Base-by-base conservation (phyloP, 2,888 invertebrate genomes). In the Catocala sponsa region DNA sequence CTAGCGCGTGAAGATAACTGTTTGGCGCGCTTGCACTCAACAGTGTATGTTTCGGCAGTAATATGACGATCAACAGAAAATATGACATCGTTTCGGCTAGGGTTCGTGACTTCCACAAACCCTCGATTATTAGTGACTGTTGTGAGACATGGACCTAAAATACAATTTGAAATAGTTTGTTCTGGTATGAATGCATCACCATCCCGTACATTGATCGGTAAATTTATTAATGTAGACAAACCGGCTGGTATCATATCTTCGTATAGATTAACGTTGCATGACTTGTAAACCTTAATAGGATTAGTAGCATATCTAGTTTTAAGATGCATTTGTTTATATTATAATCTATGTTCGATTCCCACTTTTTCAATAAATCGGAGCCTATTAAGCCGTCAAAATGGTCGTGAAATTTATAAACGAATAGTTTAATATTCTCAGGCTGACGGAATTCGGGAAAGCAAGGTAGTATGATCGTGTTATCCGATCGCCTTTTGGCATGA, bases 161-260 rank as follows among this genome's bases (percentile, higher is more conserved):
- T 9, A 35, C 61, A 61, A 44, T 55, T 61, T n/a, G 51, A 61
- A 11, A 61, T 52, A 10, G 5, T 43, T 55, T 61, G 61, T 32
- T 47, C 42, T 0, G 15, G 35, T 2, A 74, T 53, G 15, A 61
- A 55, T n/a, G 56, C 70, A 10, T 74, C 72, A 10, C 74, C 73
- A 35, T 73, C 62, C 5, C 7, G 38, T 0, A 46, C 38, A 43
- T 75, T 67, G 25, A 74, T 68, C 0, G 73, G n/a, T n/a, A 75
- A 10, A 49, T 48, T 62, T 7, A 74, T 49, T 51, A 72, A 58
- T 52, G 68, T 74, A n/a, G 72, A 67, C 4, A 63, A 58, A 38
- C 59, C 7, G 0, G 71, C 70, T 0, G 69, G 70, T 25, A 75
- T 72, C 25, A 73, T 68, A 11, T 71, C 68, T 35, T 77, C 77